Percentiles rank a stretch among this genome's conserved stretches.
phyloP scores from a whole-genome alignment of 2,797 vertebrate genomes.

The Micrastur ruficollis region DNA sequence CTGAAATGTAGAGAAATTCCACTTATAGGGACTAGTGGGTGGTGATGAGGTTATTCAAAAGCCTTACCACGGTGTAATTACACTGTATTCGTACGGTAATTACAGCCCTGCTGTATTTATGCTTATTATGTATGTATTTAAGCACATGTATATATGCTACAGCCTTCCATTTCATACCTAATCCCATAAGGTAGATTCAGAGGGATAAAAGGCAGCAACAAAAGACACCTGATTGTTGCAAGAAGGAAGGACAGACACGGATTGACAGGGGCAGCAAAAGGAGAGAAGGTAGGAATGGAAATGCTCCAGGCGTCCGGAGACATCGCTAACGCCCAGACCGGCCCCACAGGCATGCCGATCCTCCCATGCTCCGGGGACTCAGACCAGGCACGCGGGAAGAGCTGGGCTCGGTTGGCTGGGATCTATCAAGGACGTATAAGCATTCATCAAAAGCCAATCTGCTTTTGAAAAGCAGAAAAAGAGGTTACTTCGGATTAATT shows the following conservation, averaged over 20 bases:
- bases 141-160: background rate
- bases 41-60: constrained; percentile 9
- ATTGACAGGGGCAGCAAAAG: background rate
- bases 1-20: background rate
- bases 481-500: constrained; percentile 39
- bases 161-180: background rate
- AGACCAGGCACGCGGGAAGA: background rate
- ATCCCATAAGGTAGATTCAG: background rate
- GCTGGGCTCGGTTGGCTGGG: background rate
- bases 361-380: background rate
- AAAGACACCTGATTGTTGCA: background rate
- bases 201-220: background rate
- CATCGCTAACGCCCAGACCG: background rate
- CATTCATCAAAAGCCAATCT: constrained; percentile 41
- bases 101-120: background rate
- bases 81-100: background rate
- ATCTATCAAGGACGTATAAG: background rate
- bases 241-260: background rate
- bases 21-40: background rate
- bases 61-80: constrained; percentile 5
- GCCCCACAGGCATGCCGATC: fast-evolving
- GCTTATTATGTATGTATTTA: no score
- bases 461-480: background rate
- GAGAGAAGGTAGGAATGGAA: background rate
- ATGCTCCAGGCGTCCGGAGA: background rate